A percentile compares a stretch with the other conserved stretches of the same genome.
These are phyloP conservation scores for Darevskia nairensis DNA, from an alignment of 2,797 vertebrate species.

Conservation along the genomic window DNA sequence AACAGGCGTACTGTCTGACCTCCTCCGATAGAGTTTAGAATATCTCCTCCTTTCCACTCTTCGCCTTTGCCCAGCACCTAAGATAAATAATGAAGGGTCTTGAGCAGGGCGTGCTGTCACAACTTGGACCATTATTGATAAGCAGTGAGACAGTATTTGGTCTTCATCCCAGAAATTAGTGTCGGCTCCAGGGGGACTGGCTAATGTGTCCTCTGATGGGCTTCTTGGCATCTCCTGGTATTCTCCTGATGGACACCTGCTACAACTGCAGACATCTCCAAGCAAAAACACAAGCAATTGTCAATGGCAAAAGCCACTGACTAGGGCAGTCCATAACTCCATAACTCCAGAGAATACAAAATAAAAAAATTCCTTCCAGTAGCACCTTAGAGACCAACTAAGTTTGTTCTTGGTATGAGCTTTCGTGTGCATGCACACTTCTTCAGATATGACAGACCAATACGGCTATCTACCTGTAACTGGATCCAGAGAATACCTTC, in stretches of 20 bases:
- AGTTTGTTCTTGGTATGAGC: too few species aligned
- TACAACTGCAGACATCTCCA: neutral
- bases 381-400: too few species aligned
- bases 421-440: too few species aligned
- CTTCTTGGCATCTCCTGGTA: too few species aligned
- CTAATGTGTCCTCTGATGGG: too few species aligned
- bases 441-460: too few species aligned
- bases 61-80: constrained; percentile 94
- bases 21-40: constrained; percentile 89
- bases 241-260: neutral
- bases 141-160: neutral
- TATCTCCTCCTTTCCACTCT: constrained; percentile 92
- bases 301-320: neutral
- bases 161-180: neutral
- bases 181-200: too few species aligned
- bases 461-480: too few species aligned
- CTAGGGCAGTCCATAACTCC: neutral
- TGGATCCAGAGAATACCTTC: neutral
- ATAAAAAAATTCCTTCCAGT: too few species aligned
- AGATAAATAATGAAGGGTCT: constrained; percentile 10
- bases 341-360: neutral
- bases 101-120: constrained; percentile 4
- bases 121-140: constrained; percentile 24
- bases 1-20: constrained; percentile 96
- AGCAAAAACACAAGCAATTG: neutral